Evolutionary conservation across 2,797 vertebrate species (phyloP), one percentile per base, ranked within the genome.

Genomic region (Darevskia mixta): DNA sequence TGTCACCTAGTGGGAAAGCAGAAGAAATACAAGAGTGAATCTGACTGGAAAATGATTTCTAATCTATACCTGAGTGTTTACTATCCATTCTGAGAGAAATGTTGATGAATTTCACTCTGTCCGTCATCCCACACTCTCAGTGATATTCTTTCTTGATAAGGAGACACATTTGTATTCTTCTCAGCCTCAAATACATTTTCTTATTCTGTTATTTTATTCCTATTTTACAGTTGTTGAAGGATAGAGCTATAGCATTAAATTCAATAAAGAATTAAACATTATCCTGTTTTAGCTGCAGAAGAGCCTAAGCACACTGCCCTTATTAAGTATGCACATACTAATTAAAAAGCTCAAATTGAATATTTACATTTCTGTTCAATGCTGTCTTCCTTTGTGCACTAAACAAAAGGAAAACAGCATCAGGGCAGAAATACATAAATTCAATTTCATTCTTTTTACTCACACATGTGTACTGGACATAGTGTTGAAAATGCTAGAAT

Each of bases 1-100:
- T 82, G 96, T 91, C 97, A 94, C 76, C 96, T 93, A 93, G 95
- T 89, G 97, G 96, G 6, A 73, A 67, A 35, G 67, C 1, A 1
- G 18, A 76, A 45, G n/a, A 35, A 76, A 79, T 87, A 73, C 23
- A 86, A n/a, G 73, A 49, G 38, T 32, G n/a, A 17, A n/a, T 66
- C 75, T 38, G 38, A 76, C 2, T 11, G 4, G 3, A 64, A 8
- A 32, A 18, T 81, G 73, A 88, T 0, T 0, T 17, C 8, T 20
- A 4, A 32, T 2, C 8, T 2, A 38, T 72, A 27, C 18, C 17
- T 5, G 0, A 23, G 5, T 4, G 15, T 82, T 79, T 38, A 80
- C 43, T 55, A 79, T 49, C 82, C 45, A 8, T 2, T 89, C 87
- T 38, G 23, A 32, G 1, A 75, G 58, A 25, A 49, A 49, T 41